These are phyloP conservation scores for Pteropus alecto DNA, from an alignment of 2,113 vertebrate species.

Conservation along the genomic window DNA sequence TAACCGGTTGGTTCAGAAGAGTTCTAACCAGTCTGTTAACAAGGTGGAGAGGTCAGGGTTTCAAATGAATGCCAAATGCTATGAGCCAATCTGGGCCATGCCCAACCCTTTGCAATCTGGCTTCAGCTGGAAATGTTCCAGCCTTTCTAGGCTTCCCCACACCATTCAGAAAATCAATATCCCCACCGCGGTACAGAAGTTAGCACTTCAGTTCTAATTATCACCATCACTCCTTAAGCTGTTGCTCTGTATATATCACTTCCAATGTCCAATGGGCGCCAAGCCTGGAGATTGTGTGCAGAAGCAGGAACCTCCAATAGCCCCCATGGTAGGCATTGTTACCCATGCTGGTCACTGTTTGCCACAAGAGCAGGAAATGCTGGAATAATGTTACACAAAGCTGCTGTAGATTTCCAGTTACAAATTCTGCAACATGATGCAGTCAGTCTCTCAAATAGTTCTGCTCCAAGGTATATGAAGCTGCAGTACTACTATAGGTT, in stretches of 20 bases:
- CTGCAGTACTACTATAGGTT: neutral
- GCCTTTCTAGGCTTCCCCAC: neutral
- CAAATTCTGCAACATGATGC: neutral
- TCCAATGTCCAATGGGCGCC: neutral
- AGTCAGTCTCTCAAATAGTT: neutral
- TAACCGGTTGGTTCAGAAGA: slow-evolving; percentile 27
- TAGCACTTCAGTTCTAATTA: neutral
- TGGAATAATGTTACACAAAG: neutral
- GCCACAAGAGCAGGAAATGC: neutral
- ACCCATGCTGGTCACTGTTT: neutral
- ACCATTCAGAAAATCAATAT: neutral
- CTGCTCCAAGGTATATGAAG: neutral
- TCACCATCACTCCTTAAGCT: neutral
- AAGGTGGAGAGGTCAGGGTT: neutral
- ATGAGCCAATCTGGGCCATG: neutral
- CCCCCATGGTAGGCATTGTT: neutral
- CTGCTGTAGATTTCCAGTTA: neutral
- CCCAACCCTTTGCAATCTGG: neutral
- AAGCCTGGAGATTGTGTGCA: neutral
- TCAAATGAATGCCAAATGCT: neutral
- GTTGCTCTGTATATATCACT: neutral
- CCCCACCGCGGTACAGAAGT: neutral
- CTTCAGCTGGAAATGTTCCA: neutral
- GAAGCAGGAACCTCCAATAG: neutral
- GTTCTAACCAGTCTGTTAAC: slow-evolving; percentile 9